Evolutionary conservation across 2,888 invertebrate genomes (phyloP).

Genomic region (Acronicta alni): DNA sequence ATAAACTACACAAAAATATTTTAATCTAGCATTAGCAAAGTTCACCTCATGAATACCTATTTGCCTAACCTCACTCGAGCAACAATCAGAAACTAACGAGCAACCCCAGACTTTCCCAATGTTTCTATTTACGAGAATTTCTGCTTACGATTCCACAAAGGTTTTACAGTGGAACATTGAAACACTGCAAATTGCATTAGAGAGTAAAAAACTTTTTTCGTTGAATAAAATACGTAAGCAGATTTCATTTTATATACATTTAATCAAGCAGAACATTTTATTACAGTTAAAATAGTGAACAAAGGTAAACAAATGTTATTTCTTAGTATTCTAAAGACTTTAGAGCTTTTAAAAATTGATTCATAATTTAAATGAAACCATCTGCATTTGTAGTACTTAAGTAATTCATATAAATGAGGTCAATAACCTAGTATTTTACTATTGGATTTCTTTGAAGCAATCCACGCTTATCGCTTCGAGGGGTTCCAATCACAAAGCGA

Average conservation of each 20-base stretch:
- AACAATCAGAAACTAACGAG: constrained; percentile 1
- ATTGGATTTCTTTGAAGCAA: neutral
- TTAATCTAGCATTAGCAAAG: neutral
- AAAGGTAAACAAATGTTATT: too few relatives aligned
- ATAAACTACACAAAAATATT: neutral
- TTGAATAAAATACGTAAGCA: constrained; percentile 5
- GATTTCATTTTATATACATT: constrained; percentile 24
- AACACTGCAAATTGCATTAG: constrained; percentile 14
- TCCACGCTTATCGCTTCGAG: neutral
- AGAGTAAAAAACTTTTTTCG: constrained; percentile 17
- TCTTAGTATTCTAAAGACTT: too few relatives aligned
- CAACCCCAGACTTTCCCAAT: neutral
- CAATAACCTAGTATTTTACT: neutral
- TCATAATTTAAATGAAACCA: too few relatives aligned
- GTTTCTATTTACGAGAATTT: constrained; percentile 13
- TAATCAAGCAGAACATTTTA: constrained; percentile 40
- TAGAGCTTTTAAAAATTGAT: too few relatives aligned
- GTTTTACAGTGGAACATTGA: constrained; percentile 12
- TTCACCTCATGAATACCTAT: neutral
- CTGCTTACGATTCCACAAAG: constrained; percentile 12
- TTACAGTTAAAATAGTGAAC: constrained; percentile 16
- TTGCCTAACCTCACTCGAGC: constrained; percentile 4
- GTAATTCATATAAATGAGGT: constrained; percentile 18
- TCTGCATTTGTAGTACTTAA: neutral
- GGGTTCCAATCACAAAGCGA: too few relatives aligned